A percentile compares a stretch with the other conserved stretches of the same genome.
Evolutionary conservation across 1,140 invertebrate species (phyloP).

Genomic region (Bombus sibiricus): DNA sequence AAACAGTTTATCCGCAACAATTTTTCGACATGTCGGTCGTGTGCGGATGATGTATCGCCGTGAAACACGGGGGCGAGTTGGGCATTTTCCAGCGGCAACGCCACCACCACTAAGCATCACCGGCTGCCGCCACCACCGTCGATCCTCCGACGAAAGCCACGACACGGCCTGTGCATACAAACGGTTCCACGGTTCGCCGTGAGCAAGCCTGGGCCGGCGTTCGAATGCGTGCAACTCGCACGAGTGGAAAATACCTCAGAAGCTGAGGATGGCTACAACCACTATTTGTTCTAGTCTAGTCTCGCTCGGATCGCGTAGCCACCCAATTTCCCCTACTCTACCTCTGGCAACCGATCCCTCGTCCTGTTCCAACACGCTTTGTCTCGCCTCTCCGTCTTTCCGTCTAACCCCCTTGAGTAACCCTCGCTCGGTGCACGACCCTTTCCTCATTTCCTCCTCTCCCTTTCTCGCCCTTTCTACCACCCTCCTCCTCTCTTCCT

Average conservation of each 20-base stretch:
- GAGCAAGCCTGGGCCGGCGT: slow-evolving; percentile 34
- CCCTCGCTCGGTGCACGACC: slow-evolving; percentile 50
- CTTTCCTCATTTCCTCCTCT: slow-evolving; percentile 54
- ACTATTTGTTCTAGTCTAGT: slow-evolving; percentile 81
- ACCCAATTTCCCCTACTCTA: slow-evolving; percentile 66
- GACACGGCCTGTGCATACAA: slow-evolving; percentile 53
- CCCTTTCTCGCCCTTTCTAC: background rate
- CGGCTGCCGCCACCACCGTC: background rate
- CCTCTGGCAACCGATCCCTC: slow-evolving; percentile 7
- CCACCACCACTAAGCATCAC: slow-evolving; percentile 22
- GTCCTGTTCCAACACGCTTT: slow-evolving; percentile 46
- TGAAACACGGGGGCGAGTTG: background rate
- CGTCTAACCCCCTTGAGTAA: slow-evolving; percentile 45
- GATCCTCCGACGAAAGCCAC: slow-evolving; percentile 41
- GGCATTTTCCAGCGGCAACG: slow-evolving; percentile 15
- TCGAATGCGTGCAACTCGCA: slow-evolving; percentile 60
- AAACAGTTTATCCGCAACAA: slow-evolving; percentile 20
- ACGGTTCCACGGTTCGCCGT: slow-evolving; percentile 39
- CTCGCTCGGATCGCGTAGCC: slow-evolving; percentile 69
- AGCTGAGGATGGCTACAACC: slow-evolving; percentile 79
- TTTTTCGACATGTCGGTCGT: background rate
- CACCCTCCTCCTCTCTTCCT: background rate
- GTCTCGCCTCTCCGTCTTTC: slow-evolving; percentile 24
- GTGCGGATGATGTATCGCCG: background rate
- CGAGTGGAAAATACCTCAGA: slow-evolving; percentile 76